Evolutionary conservation across 2,888 invertebrate genomes (phyloP), one percentile per base, ranked within the genome.

Genomic region (Aethes cnicana): DNA sequence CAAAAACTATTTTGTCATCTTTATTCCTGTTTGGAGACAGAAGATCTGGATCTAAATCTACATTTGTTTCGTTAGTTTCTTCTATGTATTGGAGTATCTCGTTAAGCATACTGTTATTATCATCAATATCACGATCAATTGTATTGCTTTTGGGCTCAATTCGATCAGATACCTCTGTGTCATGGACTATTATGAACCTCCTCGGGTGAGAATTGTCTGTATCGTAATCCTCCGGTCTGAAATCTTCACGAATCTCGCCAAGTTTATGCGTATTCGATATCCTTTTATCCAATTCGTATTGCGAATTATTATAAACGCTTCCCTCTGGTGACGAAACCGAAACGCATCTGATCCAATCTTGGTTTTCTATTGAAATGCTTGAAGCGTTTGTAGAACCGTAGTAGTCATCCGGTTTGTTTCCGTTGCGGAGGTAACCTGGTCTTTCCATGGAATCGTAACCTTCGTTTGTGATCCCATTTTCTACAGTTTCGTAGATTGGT

Each of bases 401-500:
- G 54, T 81, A 80, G 4, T 82, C 78, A 1, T 82, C 78, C 3
- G 59, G 59, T 62, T 71, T 79, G 17, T 72, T 63, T 54, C 65
- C 69, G 35, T 71, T 76, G 1, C 70, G 68, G 41, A 70, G 70
- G 39, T 71, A 72, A 9, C 71, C 78, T 0, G 79, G 78, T 57
- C 70, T 74, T 28, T 77, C 71, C 1, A 77, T 57, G 8, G 71
- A 75, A 56, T 84, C 82, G 50, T 84, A 86, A 1, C 79, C 73
- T 56, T 75, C 76, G 49, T 81, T 84, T 3, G 67, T 65, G 6
- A 70, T 48, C 32, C 77, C 79, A 54, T 72, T 72, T 46, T 80
- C 74, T 50, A 89, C 77, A 6, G 83, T 83, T 72, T 89, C 89
- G 47, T 88, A 88, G 1, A 84, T 74, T 8, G 89, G 89, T 44